These are phyloP conservation scores for Xanthostigma xanthostigma DNA, from an alignment of 2,888 invertebrate species.

Conservation along the genomic window DNA sequence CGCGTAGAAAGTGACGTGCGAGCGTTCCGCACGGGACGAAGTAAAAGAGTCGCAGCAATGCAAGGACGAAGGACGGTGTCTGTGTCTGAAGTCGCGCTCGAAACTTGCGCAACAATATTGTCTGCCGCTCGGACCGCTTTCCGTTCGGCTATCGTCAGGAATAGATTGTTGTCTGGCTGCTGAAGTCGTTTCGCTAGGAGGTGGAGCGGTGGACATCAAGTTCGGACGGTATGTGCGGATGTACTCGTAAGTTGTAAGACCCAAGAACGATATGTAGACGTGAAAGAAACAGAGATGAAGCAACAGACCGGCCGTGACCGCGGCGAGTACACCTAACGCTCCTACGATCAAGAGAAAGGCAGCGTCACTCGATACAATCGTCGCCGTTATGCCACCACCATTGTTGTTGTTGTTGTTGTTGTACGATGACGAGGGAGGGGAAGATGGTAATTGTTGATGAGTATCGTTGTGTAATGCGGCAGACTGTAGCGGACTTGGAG, in stretches of 20 bases:
- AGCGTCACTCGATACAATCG: conserved; percentile 33
- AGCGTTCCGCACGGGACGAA: conserved; percentile 22
- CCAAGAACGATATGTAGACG: conserved; percentile 69
- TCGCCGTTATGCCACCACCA: conserved; percentile 13
- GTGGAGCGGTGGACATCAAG: conserved; percentile 16
- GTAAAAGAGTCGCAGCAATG: conserved; percentile 28
- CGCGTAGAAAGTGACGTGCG: conserved; percentile 26
- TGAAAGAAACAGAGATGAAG: conserved; percentile 79
- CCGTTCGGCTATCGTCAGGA: conserved; percentile 9
- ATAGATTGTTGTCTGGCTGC: conserved; percentile 15
- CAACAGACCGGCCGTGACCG: conserved; percentile 59
- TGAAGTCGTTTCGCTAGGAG: conserved; percentile 14
- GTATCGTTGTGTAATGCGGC: conserved; percentile 1
- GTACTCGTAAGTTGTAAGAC: conserved; percentile 83
- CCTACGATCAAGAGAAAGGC: conserved; percentile 43
- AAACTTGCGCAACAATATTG: no score
- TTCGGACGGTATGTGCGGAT: conserved; percentile 41
- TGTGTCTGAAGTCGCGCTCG: conserved; percentile 2
- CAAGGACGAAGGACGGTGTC: conserved; percentile 24
- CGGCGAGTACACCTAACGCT: conserved; percentile 52
- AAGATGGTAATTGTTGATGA: background rate
- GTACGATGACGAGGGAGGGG: conserved; percentile 5
- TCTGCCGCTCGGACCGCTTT: conserved; percentile 8
- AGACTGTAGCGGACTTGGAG: conserved; percentile 6
- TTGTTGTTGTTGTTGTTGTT: conserved; percentile 14